Evolutionary conservation across 2,797 vertebrate species (phyloP).

Genomic region (Hirundo rustica): DNA sequence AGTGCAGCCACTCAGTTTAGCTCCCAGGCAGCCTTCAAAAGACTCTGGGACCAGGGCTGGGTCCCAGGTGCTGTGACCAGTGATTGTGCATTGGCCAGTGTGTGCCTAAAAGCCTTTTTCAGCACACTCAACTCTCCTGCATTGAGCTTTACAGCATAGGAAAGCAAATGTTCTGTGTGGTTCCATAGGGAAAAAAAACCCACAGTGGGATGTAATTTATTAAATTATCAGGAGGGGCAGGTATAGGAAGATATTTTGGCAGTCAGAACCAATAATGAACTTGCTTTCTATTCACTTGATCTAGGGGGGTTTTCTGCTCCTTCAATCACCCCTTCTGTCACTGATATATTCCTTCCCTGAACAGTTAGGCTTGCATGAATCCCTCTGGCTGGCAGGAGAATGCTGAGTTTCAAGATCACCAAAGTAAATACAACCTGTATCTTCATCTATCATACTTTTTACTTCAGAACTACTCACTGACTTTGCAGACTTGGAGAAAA

Average conservation of each 20-base stretch:
- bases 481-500: background rate
- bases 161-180: background rate
- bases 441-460: background rate
- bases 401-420: background rate
- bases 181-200: background rate
- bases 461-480: background rate
- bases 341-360: background rate
- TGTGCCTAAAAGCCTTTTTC: background rate
- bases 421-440: background rate
- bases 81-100: background rate
- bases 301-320: background rate
- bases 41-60: background rate
- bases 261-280: background rate
- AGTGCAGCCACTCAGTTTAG: background rate
- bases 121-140: background rate
- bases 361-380: background rate
- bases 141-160: background rate
- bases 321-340: background rate
- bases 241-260: background rate
- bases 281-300: background rate
- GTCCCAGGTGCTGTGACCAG: background rate
- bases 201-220: background rate
- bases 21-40: background rate
- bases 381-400: background rate
- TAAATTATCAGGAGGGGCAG: background rate